Conservation (phyloP, 2,797 vertebrate species). For the Aldrovandia affinis region DNA sequence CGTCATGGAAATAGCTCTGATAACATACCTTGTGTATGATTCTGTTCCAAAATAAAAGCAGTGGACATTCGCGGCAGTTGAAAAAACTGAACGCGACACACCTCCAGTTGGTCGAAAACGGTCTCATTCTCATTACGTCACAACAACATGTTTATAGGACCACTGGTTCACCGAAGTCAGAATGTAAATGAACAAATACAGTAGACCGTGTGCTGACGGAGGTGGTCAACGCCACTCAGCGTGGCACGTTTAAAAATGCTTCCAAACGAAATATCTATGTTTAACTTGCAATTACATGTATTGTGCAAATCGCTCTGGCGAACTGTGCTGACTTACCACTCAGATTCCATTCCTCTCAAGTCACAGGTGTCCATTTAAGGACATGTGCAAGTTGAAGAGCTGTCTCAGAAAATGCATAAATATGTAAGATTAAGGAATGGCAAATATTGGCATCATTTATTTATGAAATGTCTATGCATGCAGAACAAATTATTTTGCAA, state of each 20-base stretch:
- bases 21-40: neutral
- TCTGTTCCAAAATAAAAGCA: neutral
- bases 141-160: neutral
- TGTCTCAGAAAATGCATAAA: neutral
- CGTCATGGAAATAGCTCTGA: neutral
- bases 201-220: too few species aligned
- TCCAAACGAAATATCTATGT: neutral
- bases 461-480: neutral
- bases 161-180: neutral
- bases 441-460: neutral
- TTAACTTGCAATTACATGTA: neutral
- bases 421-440: neutral
- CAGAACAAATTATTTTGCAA: neutral
- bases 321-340: neutral
- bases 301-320: too few species aligned
- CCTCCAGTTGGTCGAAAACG: neutral
- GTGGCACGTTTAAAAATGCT: neutral
- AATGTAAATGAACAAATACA: neutral
- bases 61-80: neutral
- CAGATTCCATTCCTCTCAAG: neutral
- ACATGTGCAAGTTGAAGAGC: neutral
- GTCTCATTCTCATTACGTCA: constrained; percentile 15
- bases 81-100: neutral
- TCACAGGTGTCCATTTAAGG: neutral
- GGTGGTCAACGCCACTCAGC: neutral